Conservation (phyloP, 2,113 vertebrate species). For the Chaetops frenatus region DNA sequence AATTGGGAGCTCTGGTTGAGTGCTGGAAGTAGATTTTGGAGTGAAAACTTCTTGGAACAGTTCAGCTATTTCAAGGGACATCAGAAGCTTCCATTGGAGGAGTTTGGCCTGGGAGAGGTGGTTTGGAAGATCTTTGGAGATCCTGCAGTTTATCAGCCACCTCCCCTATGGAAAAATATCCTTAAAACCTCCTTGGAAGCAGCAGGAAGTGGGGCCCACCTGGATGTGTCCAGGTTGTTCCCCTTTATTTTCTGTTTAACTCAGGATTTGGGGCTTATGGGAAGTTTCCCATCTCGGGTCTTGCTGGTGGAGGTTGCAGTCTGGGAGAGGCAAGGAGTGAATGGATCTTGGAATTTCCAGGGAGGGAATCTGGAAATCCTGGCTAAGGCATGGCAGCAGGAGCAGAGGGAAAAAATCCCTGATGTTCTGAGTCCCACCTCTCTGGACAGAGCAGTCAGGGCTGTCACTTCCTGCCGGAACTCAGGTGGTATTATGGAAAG, state of each 20-base stretch:
- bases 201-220: neutral
- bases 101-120: neutral
- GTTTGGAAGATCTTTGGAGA: neutral
- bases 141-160: neutral
- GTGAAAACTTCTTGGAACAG: neutral
- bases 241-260: neutral
- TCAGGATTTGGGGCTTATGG: neutral
- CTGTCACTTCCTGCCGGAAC: neutral
- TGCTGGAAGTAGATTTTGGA: neutral
- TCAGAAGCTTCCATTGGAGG: neutral
- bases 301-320: neutral
- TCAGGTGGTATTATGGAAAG: neutral
- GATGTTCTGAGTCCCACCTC: neutral
- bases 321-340: neutral
- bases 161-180: neutral
- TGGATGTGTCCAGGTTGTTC: neutral
- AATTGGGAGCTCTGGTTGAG: neutral
- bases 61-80: rapidly evolving
- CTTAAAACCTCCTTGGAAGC: neutral
- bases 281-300: rapidly evolving
- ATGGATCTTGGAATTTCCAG: neutral
- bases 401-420: neutral
- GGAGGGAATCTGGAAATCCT: neutral
- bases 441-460: neutral
- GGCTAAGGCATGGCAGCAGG: neutral